phyloP scores from a whole-genome alignment of 2,888 invertebrate species.

The Campopleginae sp. region DNA sequence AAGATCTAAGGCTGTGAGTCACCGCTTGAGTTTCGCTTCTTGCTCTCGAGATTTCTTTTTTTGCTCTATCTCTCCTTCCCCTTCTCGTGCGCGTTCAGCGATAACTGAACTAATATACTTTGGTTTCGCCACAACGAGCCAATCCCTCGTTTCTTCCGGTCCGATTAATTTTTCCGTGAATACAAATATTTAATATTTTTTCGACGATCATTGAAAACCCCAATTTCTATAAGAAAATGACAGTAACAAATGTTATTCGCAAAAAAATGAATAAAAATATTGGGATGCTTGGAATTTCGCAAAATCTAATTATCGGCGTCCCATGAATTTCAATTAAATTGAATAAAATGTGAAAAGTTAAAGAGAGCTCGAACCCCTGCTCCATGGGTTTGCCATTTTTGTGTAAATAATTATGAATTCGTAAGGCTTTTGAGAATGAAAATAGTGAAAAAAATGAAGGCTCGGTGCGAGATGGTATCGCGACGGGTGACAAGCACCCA shows the following conservation, averaged over 20 bases:
- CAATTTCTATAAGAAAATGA: no score
- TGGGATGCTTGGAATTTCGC: no score
- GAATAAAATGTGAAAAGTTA: background rate
- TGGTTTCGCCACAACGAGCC: conserved; percentile 30
- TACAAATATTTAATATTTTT: background rate
- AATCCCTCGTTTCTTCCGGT: conserved; percentile 50
- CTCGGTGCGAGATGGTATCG: background rate
- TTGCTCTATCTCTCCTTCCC: background rate
- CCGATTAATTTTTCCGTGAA: background rate
- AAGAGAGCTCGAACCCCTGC: background rate
- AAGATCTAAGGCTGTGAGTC: conserved; percentile 56
- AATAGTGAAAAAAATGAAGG: background rate
- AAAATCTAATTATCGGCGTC: no score
- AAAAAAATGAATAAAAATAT: no score
- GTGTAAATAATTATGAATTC: background rate
- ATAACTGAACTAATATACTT: conserved; percentile 32
- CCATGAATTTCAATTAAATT: no score
- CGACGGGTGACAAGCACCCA: conserved; percentile 25
- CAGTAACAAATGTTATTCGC: no score
- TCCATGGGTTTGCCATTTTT: no score
- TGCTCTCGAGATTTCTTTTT: conserved; percentile 38
- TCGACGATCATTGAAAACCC: no score
- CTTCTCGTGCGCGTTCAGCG: conserved; percentile 9
- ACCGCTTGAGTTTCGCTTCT: conserved; percentile 48
- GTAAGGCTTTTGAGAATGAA: background rate